A percentile compares a stretch with the other conserved stretches of the same genome.
Evolutionary conservation across 2,113 vertebrate genomes (phyloP).

Genomic region (Petrocephalus microphthalmus): DNA sequence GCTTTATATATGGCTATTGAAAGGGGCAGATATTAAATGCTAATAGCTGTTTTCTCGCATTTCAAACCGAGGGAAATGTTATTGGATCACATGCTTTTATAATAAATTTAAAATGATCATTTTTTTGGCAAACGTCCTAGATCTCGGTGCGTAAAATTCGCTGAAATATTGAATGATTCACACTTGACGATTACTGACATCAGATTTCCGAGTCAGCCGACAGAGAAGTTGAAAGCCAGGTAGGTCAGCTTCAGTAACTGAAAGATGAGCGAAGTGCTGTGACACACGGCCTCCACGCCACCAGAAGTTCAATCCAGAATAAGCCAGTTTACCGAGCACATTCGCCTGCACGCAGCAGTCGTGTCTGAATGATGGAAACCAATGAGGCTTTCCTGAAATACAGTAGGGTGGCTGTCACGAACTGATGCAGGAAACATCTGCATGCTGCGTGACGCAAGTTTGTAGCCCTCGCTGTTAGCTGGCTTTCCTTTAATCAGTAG

Average conservation of each 20-base stretch:
- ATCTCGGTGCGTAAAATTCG: neutral
- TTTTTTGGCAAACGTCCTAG: neutral
- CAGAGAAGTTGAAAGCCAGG: neutral
- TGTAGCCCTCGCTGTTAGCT: neutral
- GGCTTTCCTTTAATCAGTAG: constrained; percentile 1
- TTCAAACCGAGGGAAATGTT: neutral
- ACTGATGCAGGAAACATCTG: constrained; percentile 20
- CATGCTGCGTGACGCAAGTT: neutral
- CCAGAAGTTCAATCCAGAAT: neutral
- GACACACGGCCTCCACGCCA: neutral
- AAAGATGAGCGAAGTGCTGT: neutral
- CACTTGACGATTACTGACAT: neutral
- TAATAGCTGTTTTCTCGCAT: neutral
- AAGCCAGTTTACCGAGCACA: neutral
- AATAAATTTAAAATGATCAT: neutral
- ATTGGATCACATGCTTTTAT: neutral
- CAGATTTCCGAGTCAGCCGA: neutral
- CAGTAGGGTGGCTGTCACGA: neutral
- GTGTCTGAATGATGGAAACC: neutral
- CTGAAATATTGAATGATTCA: neutral
- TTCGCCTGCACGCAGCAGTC: no score
- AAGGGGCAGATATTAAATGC: neutral
- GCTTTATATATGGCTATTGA: neutral
- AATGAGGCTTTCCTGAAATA: neutral
- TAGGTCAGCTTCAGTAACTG: neutral